Evolutionary conservation across 2,888 invertebrate genomes (phyloP).

Genomic region (Trichogramma dendrolimi): DNA sequence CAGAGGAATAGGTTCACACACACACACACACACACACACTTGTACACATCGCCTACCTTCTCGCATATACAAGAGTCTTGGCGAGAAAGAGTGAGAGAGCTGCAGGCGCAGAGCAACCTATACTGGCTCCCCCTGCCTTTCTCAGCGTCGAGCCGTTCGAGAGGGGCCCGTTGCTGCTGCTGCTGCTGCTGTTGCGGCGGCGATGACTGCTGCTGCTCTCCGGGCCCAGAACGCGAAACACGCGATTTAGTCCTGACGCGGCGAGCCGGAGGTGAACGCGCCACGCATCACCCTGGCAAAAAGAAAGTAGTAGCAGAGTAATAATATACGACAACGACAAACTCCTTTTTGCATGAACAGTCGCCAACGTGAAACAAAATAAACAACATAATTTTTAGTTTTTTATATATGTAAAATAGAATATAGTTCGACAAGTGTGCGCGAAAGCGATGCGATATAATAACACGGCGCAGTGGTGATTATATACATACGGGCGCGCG

Average conservation of each 20-base stretch:
- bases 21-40: no score
- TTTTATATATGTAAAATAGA: no score
- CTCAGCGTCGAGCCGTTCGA: conserved; percentile 14
- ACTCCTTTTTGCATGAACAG: no score
- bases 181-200: background rate
- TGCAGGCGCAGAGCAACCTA: background rate
- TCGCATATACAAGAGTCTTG: background rate
- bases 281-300: conserved; percentile 47
- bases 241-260: conserved; percentile 46
- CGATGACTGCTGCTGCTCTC: no score
- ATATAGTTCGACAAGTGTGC: no score
- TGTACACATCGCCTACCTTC: conserved; percentile 5
- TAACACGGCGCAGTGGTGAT: no score
- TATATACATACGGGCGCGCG: background rate
- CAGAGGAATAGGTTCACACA: background rate
- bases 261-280: conserved; percentile 50
- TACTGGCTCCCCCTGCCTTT: conserved; percentile 17
- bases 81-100: conserved; percentile 21
- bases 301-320: conserved; percentile 14
- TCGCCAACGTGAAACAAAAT: no score
- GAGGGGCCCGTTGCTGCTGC: conserved; percentile 6
- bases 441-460: no score
- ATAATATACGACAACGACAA: no score
- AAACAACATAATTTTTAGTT: no score
- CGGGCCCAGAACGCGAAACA: conserved; percentile 30